A percentile compares a stretch with the other conserved stretches of the same genome.
Conservation (phyloP, 1,140 invertebrate genomes). For the Drosophila sturtevanti region DNA sequence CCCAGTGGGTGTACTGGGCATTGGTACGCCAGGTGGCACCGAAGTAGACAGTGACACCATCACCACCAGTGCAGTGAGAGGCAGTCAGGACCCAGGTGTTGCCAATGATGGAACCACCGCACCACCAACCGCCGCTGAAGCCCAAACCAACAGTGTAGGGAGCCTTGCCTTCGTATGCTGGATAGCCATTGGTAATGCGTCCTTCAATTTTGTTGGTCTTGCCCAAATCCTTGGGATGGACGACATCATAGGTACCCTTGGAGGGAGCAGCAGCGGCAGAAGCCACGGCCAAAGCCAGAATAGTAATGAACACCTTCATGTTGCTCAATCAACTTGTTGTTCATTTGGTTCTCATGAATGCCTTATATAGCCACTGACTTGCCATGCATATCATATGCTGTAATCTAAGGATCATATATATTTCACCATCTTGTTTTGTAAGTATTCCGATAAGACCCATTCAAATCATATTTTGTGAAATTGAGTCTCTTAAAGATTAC, state of each 20-base stretch:
- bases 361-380: not conserved
- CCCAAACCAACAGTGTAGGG: slow-evolving; percentile 83
- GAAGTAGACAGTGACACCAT: slow-evolving; percentile 39
- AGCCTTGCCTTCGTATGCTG: slow-evolving; percentile 76
- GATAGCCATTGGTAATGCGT: slow-evolving; percentile 60
- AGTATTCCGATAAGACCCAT: not conserved
- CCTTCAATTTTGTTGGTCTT: slow-evolving; percentile 29
- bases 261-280: slow-evolving; percentile 30
- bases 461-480: not conserved
- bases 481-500: not conserved
- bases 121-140: slow-evolving; percentile 79
- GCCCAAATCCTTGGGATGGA: slow-evolving; percentile 39
- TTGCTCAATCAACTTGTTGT: not conserved
- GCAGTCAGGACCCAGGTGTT: slow-evolving; percentile 84
- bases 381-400: not conserved
- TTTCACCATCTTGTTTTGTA: not conserved
- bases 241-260: not conserved
- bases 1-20: slow-evolving; percentile 37
- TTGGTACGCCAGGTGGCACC: slow-evolving; percentile 47
- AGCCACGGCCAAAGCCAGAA: slow-evolving; percentile 41
- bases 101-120: slow-evolving; percentile 85
- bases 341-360: not conserved
- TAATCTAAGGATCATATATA: slow-evolving; percentile 1
- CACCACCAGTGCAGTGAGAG: slow-evolving; percentile 83
- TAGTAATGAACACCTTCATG: slow-evolving; percentile 32